Percentiles rank a stretch among this genome's conserved stretches.
Conservation (phyloP, 2,797 vertebrate genomes). For the Oryzias sinensis region DNA sequence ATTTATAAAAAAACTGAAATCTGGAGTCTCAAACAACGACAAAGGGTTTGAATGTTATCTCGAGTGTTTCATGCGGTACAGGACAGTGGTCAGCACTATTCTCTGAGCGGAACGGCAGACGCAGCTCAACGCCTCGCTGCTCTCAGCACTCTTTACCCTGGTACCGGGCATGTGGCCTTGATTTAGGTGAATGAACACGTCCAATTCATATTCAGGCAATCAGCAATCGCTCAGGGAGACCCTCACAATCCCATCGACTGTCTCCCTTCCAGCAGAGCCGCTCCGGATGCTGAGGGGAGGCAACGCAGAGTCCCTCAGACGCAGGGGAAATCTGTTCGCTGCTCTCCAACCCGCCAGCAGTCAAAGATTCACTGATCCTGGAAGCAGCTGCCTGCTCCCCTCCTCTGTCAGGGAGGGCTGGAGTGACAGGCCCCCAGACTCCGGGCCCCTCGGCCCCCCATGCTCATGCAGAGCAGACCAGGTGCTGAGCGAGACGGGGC, state of each 20-base stretch:
- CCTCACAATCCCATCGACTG: slow-evolving; percentile 33
- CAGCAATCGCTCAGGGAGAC: slow-evolving; percentile 56
- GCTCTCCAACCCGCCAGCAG: slow-evolving; percentile 47
- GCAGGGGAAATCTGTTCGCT: slow-evolving; percentile 56
- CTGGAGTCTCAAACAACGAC: slow-evolving; percentile 35
- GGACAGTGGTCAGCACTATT: slow-evolving; percentile 44
- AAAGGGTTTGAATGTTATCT: slow-evolving; percentile 59
- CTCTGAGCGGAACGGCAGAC: slow-evolving; percentile 63
- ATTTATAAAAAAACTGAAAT: not conserved
- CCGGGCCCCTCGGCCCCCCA: slow-evolving; percentile 13
- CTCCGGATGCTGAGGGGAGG: slow-evolving; percentile 58
- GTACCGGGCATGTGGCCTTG: slow-evolving; percentile 70
- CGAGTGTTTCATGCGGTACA: slow-evolving; percentile 51
- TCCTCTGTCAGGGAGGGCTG: slow-evolving; percentile 34
- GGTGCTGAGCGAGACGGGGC: slow-evolving; percentile 14
- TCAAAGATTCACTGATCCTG: slow-evolving; percentile 56
- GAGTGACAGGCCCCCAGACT: slow-evolving; percentile 41
- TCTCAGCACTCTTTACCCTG: slow-evolving; percentile 48
- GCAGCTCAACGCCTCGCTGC: slow-evolving; percentile 56
- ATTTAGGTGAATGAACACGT: slow-evolving; percentile 74
- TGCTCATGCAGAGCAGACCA: slow-evolving; percentile 20
- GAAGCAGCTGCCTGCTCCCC: slow-evolving; percentile 38
- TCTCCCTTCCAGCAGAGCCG: slow-evolving; percentile 42
- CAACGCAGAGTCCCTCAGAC: slow-evolving; percentile 40
- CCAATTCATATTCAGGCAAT: slow-evolving; percentile 71